These are phyloP conservation scores for Oreortyx pictus DNA, from an alignment of 2,797 vertebrate species.

Conservation along the genomic window DNA sequence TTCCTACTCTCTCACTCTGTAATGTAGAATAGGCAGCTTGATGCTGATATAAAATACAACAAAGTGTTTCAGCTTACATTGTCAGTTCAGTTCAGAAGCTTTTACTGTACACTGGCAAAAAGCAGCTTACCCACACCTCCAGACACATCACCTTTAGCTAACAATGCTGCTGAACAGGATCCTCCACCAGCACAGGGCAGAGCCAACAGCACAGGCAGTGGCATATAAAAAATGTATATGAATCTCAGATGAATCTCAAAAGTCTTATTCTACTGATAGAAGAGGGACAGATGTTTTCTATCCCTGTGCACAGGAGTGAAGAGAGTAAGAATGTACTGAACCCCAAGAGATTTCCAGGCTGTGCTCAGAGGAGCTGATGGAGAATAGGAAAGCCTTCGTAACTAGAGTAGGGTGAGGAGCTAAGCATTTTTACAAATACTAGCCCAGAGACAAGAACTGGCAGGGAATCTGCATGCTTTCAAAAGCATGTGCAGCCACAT, in stretches of 20 bases:
- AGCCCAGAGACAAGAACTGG: not conserved
- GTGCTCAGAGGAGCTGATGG: not conserved
- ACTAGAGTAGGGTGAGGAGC: not conserved
- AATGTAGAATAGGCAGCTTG: not conserved
- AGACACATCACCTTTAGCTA: not conserved
- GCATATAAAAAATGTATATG: fast-evolving
- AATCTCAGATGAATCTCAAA: not conserved
- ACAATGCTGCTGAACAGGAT: not conserved
- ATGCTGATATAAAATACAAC: not conserved
- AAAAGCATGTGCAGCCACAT: conserved; percentile 9
- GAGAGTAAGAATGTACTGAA: not conserved
- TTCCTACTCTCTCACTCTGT: not conserved
- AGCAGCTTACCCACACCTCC: not conserved
- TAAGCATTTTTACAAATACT: conserved; percentile 12
- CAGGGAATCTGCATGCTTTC: not conserved
- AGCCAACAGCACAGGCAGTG: not conserved
- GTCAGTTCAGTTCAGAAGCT: not conserved
- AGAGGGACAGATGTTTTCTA: not conserved
- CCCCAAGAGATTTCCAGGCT: not conserved
- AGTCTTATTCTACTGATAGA: not conserved
- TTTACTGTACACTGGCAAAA: fast-evolving
- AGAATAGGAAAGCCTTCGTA: not conserved
- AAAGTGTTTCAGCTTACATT: not conserved
- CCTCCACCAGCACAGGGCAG: not conserved
- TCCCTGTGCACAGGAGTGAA: not conserved